Conservation (phyloP, 2,888 invertebrate species). For the Dichetophora obliterata region DNA sequence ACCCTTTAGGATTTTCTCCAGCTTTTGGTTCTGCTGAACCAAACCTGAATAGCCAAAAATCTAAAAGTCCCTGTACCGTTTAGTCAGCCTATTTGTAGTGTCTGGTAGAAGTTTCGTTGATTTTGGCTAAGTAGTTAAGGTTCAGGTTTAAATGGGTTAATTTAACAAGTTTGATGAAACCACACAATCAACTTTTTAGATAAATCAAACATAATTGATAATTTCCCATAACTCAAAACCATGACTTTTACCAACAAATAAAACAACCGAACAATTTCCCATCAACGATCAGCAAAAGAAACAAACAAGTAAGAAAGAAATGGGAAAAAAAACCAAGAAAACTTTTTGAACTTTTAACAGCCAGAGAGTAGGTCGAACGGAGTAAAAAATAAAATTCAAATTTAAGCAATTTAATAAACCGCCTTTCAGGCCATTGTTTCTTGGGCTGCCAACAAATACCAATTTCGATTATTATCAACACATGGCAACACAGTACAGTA, state of each 20-base stretch:
- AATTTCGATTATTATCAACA: slow-evolving; percentile 18
- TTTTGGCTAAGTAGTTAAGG: too few species aligned
- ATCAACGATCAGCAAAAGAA: neutral
- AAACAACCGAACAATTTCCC: neutral
- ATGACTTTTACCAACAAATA: neutral
- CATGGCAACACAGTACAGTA: slow-evolving; percentile 12
- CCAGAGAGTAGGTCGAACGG: neutral
- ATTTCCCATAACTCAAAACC: neutral
- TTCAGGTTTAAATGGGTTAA: too few species aligned
- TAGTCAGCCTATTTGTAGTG: too few species aligned
- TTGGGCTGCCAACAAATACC: neutral
- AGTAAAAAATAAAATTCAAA: slow-evolving; percentile 25
- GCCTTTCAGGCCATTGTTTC: neutral
- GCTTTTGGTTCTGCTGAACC: too few species aligned
- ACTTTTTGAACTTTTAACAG: neutral
- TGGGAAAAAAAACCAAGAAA: neutral
- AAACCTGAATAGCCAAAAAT: too few species aligned
- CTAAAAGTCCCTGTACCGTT: too few species aligned
- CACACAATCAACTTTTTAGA: neutral
- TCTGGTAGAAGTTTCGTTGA: too few species aligned
- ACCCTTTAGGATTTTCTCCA: too few species aligned
- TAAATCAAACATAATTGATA: slow-evolving; percentile 9
- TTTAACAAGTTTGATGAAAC: too few species aligned
- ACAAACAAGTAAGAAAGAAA: neutral
- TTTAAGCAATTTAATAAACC: slow-evolving; percentile 19